Percentiles rank a stretch among this genome's conserved stretches.
These are phyloP conservation scores for Peromyscus californicus DNA, from an alignment of 2,113 vertebrate genomes.

Conservation along the genomic window DNA sequence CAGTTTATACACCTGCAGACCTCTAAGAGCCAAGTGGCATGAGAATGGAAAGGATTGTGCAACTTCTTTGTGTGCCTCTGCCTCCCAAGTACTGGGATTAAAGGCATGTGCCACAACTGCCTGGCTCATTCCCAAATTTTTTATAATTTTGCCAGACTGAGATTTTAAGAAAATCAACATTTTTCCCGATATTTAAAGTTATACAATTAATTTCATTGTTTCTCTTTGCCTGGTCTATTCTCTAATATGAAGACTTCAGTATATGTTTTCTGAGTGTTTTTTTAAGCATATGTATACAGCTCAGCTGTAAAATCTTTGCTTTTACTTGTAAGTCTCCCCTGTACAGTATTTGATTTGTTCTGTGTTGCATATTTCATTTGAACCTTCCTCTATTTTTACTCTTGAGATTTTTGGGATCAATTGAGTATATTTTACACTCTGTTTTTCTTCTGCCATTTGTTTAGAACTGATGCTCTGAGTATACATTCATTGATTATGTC, in stretches of 20 bases:
- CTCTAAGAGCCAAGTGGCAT: neutral
- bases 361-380: neutral
- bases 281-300: neutral
- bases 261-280: neutral
- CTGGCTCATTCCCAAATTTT: neutral
- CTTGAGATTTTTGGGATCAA: neutral
- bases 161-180: neutral
- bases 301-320: neutral
- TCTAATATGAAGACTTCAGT: neutral
- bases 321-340: neutral
- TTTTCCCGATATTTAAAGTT: neutral
- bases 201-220: neutral
- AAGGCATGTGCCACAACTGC: too few relatives aligned
- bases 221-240: neutral
- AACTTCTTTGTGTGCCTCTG: neutral
- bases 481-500: neutral
- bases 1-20: neutral
- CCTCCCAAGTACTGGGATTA: too few relatives aligned
- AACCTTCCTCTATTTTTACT: neutral
- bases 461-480: neutral
- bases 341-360: neutral
- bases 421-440: neutral
- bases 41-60: neutral
- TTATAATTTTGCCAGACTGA: neutral
- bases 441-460: neutral